Base-by-base conservation (phyloP, 2,113 vertebrate species). In the Daubentonia madagascariensis region DNA sequence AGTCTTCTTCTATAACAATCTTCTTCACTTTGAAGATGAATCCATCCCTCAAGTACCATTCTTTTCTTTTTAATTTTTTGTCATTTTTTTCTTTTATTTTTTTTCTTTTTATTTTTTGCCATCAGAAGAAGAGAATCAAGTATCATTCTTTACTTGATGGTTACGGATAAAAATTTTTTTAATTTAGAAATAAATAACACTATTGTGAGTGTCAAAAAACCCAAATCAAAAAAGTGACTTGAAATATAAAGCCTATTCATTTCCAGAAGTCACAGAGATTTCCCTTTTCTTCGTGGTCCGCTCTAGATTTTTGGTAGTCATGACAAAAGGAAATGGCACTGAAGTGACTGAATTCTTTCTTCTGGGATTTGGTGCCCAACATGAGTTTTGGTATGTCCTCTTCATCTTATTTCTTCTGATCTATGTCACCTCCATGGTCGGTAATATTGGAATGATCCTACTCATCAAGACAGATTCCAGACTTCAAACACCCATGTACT, bases 401-500 rank as follows among this genome's bases (percentile, higher is more conserved):
- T 98, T 98, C 20, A 20, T 63, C 10, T 25, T 97, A 16, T 97
- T 98, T 57, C 92, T 98, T 5, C 1, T 96, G 6, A 95, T 98
- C 76, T 98, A 97, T 1, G 1, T 94, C 45, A 95, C 57, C 0
- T 94, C 97, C 25, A 48, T 97, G 48, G 16, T 97, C 61, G 97
- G 97, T 18, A 98, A 98, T 25, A 40, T 78, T 20, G 97, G 97
- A 5, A 97, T 97, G 85, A 98, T 98, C 14, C 37, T 97, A 14
- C 87, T 98, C 80, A 97, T 97, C 43, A 91, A 81, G 7, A 83
- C 86, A 11, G 94, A 98, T 8, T n/a, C 93, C 63, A 96, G 96
- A 61, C 96, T 98, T 88, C 96, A 96, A n/a, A 98, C 84, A 12
- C 97, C 97, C 83, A 98, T 97, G 93, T 98, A 98, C 81, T 98